Percentiles rank a stretch among this genome's conserved stretches.
Conservation (phyloP, 2,113 vertebrate genomes). For the Xenus cinereus region DNA sequence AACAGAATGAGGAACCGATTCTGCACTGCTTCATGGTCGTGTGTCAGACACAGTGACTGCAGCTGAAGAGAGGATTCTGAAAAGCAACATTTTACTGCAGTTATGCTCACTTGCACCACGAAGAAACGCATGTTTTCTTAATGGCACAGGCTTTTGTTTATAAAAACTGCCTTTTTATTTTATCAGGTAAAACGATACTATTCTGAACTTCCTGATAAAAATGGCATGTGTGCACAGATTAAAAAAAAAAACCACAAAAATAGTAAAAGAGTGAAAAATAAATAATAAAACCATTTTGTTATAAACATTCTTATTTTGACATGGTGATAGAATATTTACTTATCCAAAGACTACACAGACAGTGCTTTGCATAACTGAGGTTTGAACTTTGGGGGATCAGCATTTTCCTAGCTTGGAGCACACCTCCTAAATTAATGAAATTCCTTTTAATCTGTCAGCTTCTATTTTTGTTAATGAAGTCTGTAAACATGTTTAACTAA, state of each 20-base stretch:
- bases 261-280: neutral
- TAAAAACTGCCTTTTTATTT: neutral
- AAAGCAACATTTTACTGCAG: neutral
- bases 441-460: neutral
- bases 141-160: neutral
- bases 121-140: neutral
- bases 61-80: neutral
- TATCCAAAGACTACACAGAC: neutral
- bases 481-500: neutral
- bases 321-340: neutral
- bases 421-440: neutral
- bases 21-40: rapidly evolving
- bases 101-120: neutral
- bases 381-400: neutral
- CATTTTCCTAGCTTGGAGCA: neutral
- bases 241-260: neutral
- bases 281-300: neutral
- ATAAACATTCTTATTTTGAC: neutral
- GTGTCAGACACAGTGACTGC: neutral
- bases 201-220: neutral
- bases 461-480: neutral
- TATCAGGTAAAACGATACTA: neutral
- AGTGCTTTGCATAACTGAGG: neutral
- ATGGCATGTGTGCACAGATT: rapidly evolving
- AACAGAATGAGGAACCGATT: rapidly evolving